Evolutionary conservation across 2,888 invertebrate genomes (phyloP).

Genomic region (Ceriagrion tenellum): DNA sequence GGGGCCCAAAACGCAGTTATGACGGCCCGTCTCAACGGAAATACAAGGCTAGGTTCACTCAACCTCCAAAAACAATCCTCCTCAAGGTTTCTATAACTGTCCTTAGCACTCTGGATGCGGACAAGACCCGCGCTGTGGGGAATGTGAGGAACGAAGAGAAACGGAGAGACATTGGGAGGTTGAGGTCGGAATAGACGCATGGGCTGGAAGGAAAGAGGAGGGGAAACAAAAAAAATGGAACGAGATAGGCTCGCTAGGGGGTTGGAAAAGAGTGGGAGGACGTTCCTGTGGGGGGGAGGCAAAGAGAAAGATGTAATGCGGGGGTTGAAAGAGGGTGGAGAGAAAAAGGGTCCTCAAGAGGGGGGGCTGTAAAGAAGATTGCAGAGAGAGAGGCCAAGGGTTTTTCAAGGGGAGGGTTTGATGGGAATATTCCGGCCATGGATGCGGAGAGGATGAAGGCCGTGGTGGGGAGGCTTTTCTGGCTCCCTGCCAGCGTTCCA

Average conservation of each 20-base stretch:
- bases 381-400: background rate
- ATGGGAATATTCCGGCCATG: background rate
- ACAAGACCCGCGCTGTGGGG: background rate
- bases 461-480: background rate
- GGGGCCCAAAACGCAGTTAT: no score
- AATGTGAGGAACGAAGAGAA: background rate
- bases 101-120: background rate
- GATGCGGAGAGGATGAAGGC: background rate
- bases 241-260: background rate
- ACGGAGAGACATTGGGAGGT: background rate
- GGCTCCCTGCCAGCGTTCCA: conserved; percentile 51
- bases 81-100: background rate
- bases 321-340: background rate
- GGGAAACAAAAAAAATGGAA: background rate
- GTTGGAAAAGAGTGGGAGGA: background rate
- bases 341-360: background rate
- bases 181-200: background rate
- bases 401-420: background rate
- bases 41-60: background rate
- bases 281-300: background rate
- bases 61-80: background rate
- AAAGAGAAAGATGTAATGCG: background rate
- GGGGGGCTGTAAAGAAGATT: no score
- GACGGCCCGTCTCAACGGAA: no score
- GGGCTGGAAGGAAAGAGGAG: background rate